Evolutionary conservation across 2,797 vertebrate genomes (phyloP).

Genomic region (Mionectes olivaceus): DNA sequence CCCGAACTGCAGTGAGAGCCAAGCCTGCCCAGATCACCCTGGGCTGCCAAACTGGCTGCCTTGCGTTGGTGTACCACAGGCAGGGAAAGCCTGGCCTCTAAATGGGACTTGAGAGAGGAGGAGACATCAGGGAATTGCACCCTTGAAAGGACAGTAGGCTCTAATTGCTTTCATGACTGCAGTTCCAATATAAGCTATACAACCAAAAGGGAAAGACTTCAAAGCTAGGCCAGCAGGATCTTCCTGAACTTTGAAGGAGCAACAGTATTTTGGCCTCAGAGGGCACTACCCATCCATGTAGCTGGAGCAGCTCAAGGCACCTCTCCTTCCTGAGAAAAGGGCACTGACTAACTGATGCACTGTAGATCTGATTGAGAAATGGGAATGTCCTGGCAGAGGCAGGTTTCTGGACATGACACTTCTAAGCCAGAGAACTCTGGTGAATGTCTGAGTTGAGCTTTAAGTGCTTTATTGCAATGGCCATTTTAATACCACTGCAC

Average conservation of each 20-base stretch:
- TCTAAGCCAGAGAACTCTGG: neutral
- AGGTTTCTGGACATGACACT: neutral
- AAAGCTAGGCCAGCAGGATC: neutral
- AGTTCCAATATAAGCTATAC: neutral
- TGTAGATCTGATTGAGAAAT: neutral
- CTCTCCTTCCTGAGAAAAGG: neutral
- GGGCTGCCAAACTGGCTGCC: neutral
- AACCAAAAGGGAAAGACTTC: neutral
- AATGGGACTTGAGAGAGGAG: neutral
- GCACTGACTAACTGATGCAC: fast-evolving
- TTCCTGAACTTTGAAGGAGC: neutral
- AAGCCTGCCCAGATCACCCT: neutral
- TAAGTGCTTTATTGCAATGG: neutral
- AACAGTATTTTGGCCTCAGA: neutral
- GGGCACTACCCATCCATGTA: neutral
- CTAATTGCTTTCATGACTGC: neutral
- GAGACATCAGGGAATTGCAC: neutral
- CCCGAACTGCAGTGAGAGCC: neutral
- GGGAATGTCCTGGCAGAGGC: neutral
- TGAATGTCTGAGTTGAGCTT: neutral
- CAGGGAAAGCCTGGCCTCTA: neutral
- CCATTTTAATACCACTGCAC: neutral
- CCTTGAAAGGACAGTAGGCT: neutral
- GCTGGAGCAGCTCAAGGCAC: neutral
- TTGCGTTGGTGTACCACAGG: fast-evolving